A percentile compares a stretch with the other conserved stretches of the same genome.
Conservation (phyloP, 2,888 invertebrate species). For the Drymonia ruficornis region DNA sequence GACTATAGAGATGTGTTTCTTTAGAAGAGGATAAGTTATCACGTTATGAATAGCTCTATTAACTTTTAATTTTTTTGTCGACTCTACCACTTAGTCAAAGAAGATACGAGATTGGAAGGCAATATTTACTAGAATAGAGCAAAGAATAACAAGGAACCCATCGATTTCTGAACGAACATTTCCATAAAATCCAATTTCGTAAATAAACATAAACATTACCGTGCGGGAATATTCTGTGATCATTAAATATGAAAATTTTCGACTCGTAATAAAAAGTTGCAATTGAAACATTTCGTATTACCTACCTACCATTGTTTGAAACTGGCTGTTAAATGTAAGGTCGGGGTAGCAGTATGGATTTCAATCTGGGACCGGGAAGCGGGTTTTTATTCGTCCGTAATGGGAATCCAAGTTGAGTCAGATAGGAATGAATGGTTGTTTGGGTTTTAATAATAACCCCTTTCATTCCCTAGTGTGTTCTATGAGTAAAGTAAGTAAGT, state of each 20-base stretch:
- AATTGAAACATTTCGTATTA: slow-evolving; percentile 13
- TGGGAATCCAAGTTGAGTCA: neutral
- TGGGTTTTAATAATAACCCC: neutral
- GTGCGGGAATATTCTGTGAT: neutral
- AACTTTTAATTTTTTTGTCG: too few relatives aligned
- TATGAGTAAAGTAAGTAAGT: too few relatives aligned
- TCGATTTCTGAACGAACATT: neutral
- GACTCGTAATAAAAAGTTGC: slow-evolving; percentile 15
- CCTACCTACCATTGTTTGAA: slow-evolving; percentile 10
- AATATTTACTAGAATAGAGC: too few relatives aligned
- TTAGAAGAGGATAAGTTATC: too few relatives aligned
- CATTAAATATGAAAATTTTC: slow-evolving; percentile 1
- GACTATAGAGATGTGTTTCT: too few relatives aligned
- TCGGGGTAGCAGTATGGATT: neutral
- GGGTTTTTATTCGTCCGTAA: slow-evolving; percentile 3
- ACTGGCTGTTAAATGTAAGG: neutral
- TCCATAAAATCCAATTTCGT: neutral
- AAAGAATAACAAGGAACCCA: too few relatives aligned
- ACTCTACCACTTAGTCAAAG: too few relatives aligned
- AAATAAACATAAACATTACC: neutral
- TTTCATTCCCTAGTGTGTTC: neutral
- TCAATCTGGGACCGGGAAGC: neutral
- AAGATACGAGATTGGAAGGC: too few relatives aligned
- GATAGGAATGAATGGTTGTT: neutral
- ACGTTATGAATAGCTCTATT: too few relatives aligned